phyloP scores from a whole-genome alignment of 2,797 vertebrate species.

The Mus spretus region DNA sequence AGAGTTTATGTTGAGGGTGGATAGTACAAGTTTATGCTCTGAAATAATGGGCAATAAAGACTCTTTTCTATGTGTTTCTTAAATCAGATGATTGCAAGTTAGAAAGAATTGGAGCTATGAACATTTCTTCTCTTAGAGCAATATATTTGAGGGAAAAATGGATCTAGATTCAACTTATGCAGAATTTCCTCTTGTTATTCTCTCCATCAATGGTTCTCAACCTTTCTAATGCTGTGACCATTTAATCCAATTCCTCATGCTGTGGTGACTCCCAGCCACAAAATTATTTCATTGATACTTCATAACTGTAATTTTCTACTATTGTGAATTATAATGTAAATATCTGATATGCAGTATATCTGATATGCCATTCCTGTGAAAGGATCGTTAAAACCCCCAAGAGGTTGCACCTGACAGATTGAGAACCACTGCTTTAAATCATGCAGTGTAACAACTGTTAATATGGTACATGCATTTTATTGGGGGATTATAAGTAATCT shows the following conservation, averaged over 20 bases:
- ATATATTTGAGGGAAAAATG: not conserved
- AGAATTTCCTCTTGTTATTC: not conserved
- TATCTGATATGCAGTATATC: not conserved
- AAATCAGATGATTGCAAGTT: not conserved
- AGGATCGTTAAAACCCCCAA: not conserved
- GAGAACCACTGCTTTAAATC: not conserved
- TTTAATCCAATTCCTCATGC: not conserved
- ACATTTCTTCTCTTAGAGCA: not conserved
- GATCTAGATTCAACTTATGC: not conserved
- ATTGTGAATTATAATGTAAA: not conserved
- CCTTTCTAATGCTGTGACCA: not conserved
- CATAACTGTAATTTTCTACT: not conserved
- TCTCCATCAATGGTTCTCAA: not conserved
- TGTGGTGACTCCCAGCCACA: not conserved
- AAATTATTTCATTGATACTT: not conserved
- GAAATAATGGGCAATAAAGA: not conserved
- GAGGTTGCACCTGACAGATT: not conserved
- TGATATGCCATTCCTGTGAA: not conserved
- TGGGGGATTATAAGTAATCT: not conserved
- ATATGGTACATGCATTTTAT: not conserved
- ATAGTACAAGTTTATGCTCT: not conserved
- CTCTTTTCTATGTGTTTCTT: not conserved
- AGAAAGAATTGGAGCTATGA: not conserved
- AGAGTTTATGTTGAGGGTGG: not conserved
- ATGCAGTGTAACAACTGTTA: not conserved